Evolutionary conservation across 2,888 invertebrate genomes (phyloP).

Genomic region (Rhorus exstirpatorius): DNA sequence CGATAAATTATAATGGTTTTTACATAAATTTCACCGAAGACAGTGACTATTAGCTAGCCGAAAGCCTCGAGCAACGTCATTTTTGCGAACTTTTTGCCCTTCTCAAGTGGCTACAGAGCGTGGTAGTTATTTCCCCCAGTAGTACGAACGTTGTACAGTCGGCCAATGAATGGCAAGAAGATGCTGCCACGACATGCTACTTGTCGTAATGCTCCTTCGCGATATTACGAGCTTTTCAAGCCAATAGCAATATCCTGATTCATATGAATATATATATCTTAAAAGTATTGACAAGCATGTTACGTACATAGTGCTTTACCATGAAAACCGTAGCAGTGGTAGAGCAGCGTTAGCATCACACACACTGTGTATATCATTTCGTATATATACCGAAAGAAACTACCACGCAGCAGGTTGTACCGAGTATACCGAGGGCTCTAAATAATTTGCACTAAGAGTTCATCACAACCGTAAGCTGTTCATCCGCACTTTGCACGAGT

Average conservation of each 20-base stretch:
- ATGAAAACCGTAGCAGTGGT: conserved; percentile 3
- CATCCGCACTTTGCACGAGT: not conserved
- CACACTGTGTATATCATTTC: not conserved
- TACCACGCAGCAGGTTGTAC: not conserved
- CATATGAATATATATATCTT: not conserved
- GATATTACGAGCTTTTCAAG: conserved; percentile 19
- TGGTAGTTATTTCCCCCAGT: conserved; percentile 1
- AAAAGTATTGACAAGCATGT: not conserved
- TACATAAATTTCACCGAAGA: not conserved
- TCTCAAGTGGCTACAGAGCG: not conserved
- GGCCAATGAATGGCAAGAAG: not conserved
- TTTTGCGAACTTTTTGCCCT: not conserved
- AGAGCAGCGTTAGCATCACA: conserved; percentile 3
- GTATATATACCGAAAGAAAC: not conserved
- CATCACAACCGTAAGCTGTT: not conserved
- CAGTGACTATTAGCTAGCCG: not conserved
- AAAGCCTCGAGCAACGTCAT: not conserved
- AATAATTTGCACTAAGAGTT: not conserved
- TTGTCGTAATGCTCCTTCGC: not conserved
- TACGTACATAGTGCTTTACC: conserved; percentile 7
- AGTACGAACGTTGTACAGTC: conserved; percentile 35
- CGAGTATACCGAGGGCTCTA: not conserved
- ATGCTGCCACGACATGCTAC: not conserved
- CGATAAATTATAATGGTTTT: not conserved
- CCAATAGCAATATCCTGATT: conserved; percentile 8